Evolutionary conservation across 1,140 invertebrate genomes (phyloP).

Genomic region (Saccostrea echinata): DNA sequence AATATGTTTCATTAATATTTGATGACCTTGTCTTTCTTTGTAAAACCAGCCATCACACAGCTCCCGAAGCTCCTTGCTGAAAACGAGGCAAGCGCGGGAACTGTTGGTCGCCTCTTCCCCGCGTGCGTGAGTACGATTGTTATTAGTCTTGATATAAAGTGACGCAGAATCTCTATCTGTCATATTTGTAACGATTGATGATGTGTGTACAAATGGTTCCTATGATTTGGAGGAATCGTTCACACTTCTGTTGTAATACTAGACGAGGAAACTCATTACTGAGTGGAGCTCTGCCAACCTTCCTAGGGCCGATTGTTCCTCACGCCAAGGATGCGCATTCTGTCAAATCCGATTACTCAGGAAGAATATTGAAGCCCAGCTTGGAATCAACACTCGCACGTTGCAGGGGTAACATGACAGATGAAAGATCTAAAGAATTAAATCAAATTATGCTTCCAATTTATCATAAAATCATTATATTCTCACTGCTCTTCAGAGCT

Average conservation of each 20-base stretch:
- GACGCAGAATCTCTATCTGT: conserved; percentile 30
- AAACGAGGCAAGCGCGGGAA: conserved; percentile 31
- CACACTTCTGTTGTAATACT: conserved; percentile 10
- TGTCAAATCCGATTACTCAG: conserved; percentile 25
- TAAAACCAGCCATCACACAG: conserved; percentile 36
- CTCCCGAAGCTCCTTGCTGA: background rate
- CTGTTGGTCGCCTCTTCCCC: conserved; percentile 22
- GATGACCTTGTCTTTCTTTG: conserved; percentile 28
- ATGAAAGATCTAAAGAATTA: conserved; percentile 35
- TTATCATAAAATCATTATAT: conserved; percentile 19
- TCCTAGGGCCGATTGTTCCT: conserved; percentile 5
- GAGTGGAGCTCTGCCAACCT: conserved; percentile 5
- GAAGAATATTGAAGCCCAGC: conserved; percentile 7
- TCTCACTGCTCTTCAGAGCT: background rate
- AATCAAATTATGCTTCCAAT: conserved; percentile 10
- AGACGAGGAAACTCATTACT: conserved; percentile 36
- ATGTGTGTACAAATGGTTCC: conserved; percentile 34
- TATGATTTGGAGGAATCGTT: conserved; percentile 24
- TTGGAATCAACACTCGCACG: conserved; percentile 5
- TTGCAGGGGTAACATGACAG: conserved; percentile 4
- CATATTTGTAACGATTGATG: conserved; percentile 39
- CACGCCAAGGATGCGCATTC: conserved; percentile 12
- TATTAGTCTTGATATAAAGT: conserved; percentile 35
- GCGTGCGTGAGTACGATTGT: conserved; percentile 32
- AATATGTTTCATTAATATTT: conserved; percentile 36